A percentile compares a stretch with the other conserved stretches of the same genome.
Evolutionary conservation across 1,140 invertebrate species (phyloP).

Genomic region (Diploscapter pachys): DNA sequence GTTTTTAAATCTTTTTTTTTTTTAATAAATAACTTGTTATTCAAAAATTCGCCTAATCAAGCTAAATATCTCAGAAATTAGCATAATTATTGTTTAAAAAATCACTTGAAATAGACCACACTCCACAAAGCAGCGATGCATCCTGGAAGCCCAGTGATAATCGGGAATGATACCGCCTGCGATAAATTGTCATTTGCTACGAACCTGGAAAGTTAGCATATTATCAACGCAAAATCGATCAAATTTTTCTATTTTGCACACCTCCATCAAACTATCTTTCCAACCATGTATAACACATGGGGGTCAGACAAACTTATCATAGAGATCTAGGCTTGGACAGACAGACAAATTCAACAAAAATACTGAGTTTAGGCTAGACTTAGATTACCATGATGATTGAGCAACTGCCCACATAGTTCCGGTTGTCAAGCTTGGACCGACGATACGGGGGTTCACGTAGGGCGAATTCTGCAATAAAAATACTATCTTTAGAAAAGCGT

Average conservation of each 20-base stretch:
- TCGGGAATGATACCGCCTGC: conserved; percentile 62
- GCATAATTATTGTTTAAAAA: background rate
- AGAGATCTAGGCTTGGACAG: no score
- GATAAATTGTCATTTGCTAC: conserved; percentile 61
- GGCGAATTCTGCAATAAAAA: conserved; percentile 49
- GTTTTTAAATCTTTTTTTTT: no score
- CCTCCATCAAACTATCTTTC: no score
- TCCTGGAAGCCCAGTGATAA: conserved; percentile 52
- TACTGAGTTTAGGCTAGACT: background rate
- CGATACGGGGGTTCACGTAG: conserved; percentile 58
- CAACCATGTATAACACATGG: no score
- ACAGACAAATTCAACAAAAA: no score
- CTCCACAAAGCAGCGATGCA: conserved; percentile 46
- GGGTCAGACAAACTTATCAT: no score
- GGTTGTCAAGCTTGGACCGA: conserved; percentile 60
- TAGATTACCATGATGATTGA: conserved; percentile 55
- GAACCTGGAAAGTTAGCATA: conserved; percentile 45
- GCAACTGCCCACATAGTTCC: conserved; percentile 62
- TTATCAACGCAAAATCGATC: background rate
- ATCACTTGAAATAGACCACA: conserved; percentile 39
- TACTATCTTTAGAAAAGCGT: conserved; percentile 4
- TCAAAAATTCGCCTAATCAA: no score
- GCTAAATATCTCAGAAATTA: no score
- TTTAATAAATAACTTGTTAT: no score
- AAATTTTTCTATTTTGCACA: conserved; percentile 2